Percentiles rank a stretch among this genome's conserved stretches.
These are phyloP conservation scores for Epinotia nisella DNA, from an alignment of 2,888 invertebrate species.

Conservation along the genomic window DNA sequence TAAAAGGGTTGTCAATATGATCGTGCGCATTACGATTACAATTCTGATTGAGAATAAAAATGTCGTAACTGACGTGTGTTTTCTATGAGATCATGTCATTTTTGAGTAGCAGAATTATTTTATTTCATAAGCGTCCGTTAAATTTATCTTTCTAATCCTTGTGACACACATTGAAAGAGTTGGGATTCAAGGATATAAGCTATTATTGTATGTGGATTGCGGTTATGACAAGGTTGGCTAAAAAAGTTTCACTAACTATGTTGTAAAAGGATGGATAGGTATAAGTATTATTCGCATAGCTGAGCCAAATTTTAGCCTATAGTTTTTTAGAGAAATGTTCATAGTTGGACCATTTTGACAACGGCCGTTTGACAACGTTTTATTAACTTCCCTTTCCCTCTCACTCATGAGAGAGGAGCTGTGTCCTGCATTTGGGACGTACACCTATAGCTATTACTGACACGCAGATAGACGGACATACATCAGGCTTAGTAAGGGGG, in stretches of 20 bases:
- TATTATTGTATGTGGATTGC: not conserved
- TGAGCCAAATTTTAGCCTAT: too few species aligned
- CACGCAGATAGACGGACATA: too few species aligned
- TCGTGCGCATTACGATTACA: slow-evolving; percentile 25
- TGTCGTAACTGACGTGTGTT: not conserved
- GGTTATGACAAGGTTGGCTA: not conserved
- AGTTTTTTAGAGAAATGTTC: too few species aligned
- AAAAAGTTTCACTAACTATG: not conserved
- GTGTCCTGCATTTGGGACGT: too few species aligned
- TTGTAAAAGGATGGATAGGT: not conserved
- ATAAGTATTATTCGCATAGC: too few species aligned
- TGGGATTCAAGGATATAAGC: slow-evolving; percentile 11
- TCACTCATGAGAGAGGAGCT: too few species aligned
- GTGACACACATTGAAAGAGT: slow-evolving; percentile 24
- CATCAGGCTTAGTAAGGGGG: too few species aligned
- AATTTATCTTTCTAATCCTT: slow-evolving; percentile 31
- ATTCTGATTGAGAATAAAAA: slow-evolving; percentile 1
- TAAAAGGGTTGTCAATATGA: slow-evolving; percentile 17
- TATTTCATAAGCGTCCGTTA: slow-evolving; percentile 26
- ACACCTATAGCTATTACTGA: too few species aligned
- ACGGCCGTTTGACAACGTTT: too few species aligned
- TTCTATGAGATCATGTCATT: not conserved
- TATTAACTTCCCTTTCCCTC: too few species aligned
- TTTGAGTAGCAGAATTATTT: not conserved
- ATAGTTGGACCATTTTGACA: too few species aligned